A percentile compares a stretch with the other conserved stretches of the same genome.
Conservation (phyloP, 2,888 invertebrate genomes). For the Nesidiocoris tenuis region DNA sequence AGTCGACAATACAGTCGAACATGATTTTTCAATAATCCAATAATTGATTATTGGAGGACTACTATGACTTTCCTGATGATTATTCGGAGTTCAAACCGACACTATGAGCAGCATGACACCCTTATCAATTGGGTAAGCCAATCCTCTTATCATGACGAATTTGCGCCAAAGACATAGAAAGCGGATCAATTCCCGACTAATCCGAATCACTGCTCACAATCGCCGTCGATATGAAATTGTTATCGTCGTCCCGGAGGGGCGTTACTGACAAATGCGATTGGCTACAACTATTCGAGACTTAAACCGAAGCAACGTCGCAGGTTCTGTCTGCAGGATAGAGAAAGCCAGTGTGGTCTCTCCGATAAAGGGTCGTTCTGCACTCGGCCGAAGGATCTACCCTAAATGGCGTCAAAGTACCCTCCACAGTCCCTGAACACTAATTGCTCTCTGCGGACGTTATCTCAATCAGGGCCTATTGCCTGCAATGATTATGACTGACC, state of each 20-base stretch:
- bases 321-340: not conserved
- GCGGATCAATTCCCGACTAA: not conserved
- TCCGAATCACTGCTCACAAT: not conserved
- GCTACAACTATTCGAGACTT: not conserved
- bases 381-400: not conserved
- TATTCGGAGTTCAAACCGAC: too few species aligned
- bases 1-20: too few species aligned
- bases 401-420: not conserved
- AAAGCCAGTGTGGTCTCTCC: not conserved
- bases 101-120: too few species aligned
- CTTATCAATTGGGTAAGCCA: too few species aligned
- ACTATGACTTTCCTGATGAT: too few species aligned
- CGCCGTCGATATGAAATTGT: too few species aligned
- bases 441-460: conserved; percentile 18
- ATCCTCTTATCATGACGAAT: too few species aligned
- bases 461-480: conserved; percentile 33
- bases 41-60: too few species aligned
- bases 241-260: not conserved
- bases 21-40: too few species aligned
- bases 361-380: not conserved
- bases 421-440: conserved; percentile 3
- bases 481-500: not conserved
- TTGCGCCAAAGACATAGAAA: too few species aligned
- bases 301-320: not conserved
- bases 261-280: not conserved